Conservation (phyloP, 2,113 vertebrate genomes). For the Odocoileus hemionus region DNA sequence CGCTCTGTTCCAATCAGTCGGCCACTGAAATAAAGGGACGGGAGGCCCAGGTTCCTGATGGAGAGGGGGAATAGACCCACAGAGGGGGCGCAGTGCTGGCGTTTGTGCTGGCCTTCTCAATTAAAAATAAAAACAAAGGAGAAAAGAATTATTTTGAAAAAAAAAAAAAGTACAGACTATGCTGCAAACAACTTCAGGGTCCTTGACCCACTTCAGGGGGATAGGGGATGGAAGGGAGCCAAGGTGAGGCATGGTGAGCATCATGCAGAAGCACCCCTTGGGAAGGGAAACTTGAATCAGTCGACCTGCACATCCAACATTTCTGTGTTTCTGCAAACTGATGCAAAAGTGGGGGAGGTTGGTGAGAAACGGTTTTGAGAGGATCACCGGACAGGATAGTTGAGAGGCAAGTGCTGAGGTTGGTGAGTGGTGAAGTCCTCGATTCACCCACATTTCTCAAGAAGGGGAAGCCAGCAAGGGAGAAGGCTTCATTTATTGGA, state of each 20-base stretch:
- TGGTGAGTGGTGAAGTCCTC: not conserved
- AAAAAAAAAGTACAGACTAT: not conserved
- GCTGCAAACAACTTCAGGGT: not conserved
- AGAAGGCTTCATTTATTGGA: not conserved
- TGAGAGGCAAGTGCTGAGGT: not conserved
- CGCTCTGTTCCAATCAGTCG: constrained; percentile 87
- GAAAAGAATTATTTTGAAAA: not conserved
- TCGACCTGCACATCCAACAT: not conserved
- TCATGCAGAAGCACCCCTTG: not conserved
- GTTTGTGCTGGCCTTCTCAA: not conserved
- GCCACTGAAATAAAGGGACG: constrained; percentile 76
- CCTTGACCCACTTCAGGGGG: not conserved
- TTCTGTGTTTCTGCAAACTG: not conserved
- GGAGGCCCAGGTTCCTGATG: constrained; percentile 50
- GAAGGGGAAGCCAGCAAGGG: too few relatives aligned
- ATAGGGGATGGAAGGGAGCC: too few relatives aligned
- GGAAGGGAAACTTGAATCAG: not conserved
- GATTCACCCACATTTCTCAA: not conserved
- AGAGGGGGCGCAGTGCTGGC: not conserved
- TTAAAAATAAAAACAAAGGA: not conserved
- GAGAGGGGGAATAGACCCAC: not conserved
- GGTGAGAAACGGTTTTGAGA: not conserved
- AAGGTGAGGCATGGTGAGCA: too few relatives aligned
- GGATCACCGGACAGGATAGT: not conserved
- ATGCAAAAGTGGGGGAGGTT: not conserved